Base-by-base conservation (phyloP, 2,797 vertebrate genomes). In the Mormyrops boulengeri region DNA sequence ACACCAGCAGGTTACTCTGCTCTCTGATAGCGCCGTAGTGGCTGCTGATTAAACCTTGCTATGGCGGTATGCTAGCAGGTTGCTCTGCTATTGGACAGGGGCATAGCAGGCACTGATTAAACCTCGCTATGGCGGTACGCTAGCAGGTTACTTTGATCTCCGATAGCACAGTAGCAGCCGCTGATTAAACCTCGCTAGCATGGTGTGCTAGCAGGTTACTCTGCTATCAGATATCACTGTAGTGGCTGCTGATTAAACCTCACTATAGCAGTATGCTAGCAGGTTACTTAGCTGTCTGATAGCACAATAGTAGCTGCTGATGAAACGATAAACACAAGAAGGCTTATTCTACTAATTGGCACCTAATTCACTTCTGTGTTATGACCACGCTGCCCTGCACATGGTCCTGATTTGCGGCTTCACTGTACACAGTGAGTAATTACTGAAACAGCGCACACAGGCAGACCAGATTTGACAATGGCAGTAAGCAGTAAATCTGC, bases 341-440 rank as follows among this genome's bases (percentile, higher is more conserved):
- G 66, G 41, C 52, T 88, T 92, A 77, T 73, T 19, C 19, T 57
- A 87, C 91, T 92, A 93, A 92, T 90, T 91, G 91, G 89, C 89
- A 82, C 53, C 89, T 91, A 92, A 92, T 91, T 87, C 86, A 87
- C 90, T 90, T 85, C 89, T 86, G 85, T 88, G 90, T 89, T 91
- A 92, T 88, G 41, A 80, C 53, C 88, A 89, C 86, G 88, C 92
- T 86, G 89, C 88, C 85, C 89, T 88, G 90, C 89, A 91, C 90
- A 89, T 90, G 90, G 89, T 89, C 91, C 89, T 80, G 90, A 92
- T 91, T 88, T 87, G 87, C 87, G 47, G 89, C 88, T 85, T 88
- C 90, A 90, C 50, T 91, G 89, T 90, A 49, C 47, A 73, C 84
- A 87, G 22, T 53, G 30, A 34, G 85, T 38, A 30, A 89, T 47